Evolutionary conservation across 2,888 invertebrate genomes (phyloP).

Genomic region (Eupithecia abbreviata): DNA sequence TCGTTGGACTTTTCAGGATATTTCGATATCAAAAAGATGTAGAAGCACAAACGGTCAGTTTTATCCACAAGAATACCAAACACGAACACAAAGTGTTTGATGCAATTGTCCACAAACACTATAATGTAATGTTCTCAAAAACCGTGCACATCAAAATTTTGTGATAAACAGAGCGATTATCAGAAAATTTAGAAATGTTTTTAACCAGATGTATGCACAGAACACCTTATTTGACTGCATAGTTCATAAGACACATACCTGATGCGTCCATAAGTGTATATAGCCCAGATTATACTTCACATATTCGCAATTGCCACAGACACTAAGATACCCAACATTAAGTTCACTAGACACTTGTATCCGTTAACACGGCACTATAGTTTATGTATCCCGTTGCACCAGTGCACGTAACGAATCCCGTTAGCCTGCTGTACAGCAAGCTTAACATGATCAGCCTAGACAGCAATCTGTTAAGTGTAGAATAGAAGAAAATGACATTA

Average conservation of each 20-base stretch:
- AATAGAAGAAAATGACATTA: not conserved
- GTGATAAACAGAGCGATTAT: not conserved
- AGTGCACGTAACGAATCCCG: not conserved
- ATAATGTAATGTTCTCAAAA: not conserved
- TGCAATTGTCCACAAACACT: not conserved
- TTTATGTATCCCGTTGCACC: slow-evolving; percentile 6
- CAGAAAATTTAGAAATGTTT: not conserved
- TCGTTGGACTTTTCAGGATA: not conserved
- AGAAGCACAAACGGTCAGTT: not conserved
- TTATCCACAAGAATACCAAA: not conserved
- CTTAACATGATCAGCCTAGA: not conserved
- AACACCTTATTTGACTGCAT: not conserved
- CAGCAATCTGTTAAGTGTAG: not conserved
- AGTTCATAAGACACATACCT: not conserved
- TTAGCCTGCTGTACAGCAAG: not conserved
- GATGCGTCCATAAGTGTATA: not conserved
- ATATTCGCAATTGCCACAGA: not conserved
- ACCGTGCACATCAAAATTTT: not conserved
- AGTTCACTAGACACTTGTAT: not conserved
- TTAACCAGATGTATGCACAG: not conserved
- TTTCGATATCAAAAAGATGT: not conserved
- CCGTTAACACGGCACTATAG: not conserved
- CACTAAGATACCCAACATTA: not conserved
- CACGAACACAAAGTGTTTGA: not conserved
- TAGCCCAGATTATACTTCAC: not conserved